Conservation (phyloP, 1,140 invertebrate genomes). For the Dinothrombium tinctorium region DNA sequence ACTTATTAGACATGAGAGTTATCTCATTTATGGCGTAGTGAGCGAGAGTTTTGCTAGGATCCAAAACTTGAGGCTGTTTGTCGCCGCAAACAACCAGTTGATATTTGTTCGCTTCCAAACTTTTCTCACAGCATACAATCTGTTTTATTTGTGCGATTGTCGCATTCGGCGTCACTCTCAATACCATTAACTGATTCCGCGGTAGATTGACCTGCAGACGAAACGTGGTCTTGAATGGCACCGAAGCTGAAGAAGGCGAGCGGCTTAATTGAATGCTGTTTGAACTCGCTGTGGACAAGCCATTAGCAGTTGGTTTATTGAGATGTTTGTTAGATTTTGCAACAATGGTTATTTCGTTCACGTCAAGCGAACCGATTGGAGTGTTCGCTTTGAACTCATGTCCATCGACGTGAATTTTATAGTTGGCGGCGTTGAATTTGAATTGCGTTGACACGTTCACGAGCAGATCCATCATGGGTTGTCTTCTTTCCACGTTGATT, state of each 20-base stretch:
- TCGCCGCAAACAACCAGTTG: slow-evolving; percentile 27
- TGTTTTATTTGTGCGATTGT: slow-evolving; percentile 37
- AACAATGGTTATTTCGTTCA: slow-evolving; percentile 31
- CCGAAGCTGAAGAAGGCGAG: not conserved
- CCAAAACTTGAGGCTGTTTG: slow-evolving; percentile 10
- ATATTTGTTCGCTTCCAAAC: slow-evolving; percentile 43
- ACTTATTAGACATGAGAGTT: slow-evolving; percentile 12
- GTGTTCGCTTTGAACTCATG: slow-evolving; percentile 50
- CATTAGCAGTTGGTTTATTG: not conserved
- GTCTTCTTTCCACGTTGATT: slow-evolving; percentile 21
- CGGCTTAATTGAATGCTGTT: slow-evolving; percentile 1
- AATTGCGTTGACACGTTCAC: slow-evolving; percentile 50
- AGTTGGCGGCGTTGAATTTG: slow-evolving; percentile 18
- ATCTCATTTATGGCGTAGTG: slow-evolving; percentile 14
- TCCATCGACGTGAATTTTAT: slow-evolving; percentile 26
- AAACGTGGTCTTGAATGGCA: slow-evolving; percentile 32
- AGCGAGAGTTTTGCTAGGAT: slow-evolving; percentile 12
- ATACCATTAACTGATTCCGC: slow-evolving; percentile 51
- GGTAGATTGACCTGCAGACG: slow-evolving; percentile 55
- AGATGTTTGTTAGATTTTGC: slow-evolving; percentile 22
- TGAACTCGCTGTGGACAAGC: slow-evolving; percentile 11
- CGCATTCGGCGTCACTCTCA: slow-evolving; percentile 39
- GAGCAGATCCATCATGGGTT: slow-evolving; percentile 56
- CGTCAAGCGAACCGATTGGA: slow-evolving; percentile 37
- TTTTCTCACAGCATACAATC: slow-evolving; percentile 53